Evolutionary conservation across 1,140 invertebrate species (phyloP), one percentile per base, ranked within the genome.

Genomic region (Drosophila carrolli): DNA sequence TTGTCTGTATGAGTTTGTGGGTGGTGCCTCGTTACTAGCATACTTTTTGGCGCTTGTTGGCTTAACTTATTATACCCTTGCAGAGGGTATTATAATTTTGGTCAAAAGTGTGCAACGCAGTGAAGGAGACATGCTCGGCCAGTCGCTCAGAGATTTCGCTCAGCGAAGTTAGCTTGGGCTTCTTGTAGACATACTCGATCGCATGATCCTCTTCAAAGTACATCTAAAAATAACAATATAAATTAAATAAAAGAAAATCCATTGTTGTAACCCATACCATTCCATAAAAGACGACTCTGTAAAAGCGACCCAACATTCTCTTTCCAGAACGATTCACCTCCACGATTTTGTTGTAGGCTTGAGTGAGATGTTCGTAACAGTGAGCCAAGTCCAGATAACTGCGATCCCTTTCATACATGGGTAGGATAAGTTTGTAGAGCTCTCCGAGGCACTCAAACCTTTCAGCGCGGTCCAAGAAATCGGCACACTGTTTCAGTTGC

Each of bases 101-200:
- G n/a, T n/a, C n/a, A n/a, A n/a, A n/a, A n/a, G n/a, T n/a, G n/a
- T n/a, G n/a, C n/a, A n/a, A n/a, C n/a, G n/a, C n/a, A n/a, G n/a
- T n/a, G n/a, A n/a, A n/a, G n/a, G n/a, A n/a, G n/a, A n/a, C n/a
- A n/a, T 96, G 94, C 67, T 94, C 95, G 41, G 95, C 93, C 9
- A 97, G 93, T 55, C 97, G 94, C 85, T 98, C 97, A 3, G 97
- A 98, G 65, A 99, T 97, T 93, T 99, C 98, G 63, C 97, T 96
- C 5, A 99, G 93, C 1, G 97, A 96, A 3, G 98, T 99, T 4
- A 99, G 94, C 93, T 98, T 98, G 0, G 98, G 98, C 91, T 99
- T 98, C 92, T 98, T 98, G 86, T 99, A 99, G 70, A 99, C 96
- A 88, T 97, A 99, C 86, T 99, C 97, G 23, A 97, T 94, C 2